Evolutionary conservation across 2,113 vertebrate species (phyloP), one percentile per base, ranked within the genome.

Genomic region (Petrocephalus microphthalmus): DNA sequence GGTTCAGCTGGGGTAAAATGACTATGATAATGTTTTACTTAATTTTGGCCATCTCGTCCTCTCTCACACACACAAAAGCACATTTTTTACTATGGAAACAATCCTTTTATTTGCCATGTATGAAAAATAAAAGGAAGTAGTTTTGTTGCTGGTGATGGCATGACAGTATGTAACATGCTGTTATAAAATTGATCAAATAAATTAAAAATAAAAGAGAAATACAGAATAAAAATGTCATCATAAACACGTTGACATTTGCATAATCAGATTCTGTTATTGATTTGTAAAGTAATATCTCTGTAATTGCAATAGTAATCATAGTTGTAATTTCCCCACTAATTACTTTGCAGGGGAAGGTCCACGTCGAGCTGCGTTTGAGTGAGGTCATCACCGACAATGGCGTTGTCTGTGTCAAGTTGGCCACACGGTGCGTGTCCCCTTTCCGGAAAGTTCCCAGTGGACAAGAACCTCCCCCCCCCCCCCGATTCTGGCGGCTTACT

Each of bases 361-460:
- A 99, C 91, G 95, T 99, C 45, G 97, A 99, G 92, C 95, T 99
- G 91, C 96, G 98, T 88, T 95, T 99, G 92, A 99, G 97, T 90
- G 98, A 99, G 94, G 97, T 99, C 93, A 99, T 99, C 94, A 99
- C 97, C 8, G 98, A 99, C 95, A 97, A 96, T 0, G 98, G 98
- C 10, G 95, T 93, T 37, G 93, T 98, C 94, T 99, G 96, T 94
- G 97, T 99, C 94, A 99, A 99, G 92, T 96, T 99, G 6, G 98
- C 97, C 89, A 95, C 97, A 90, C 94, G 98, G 98, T 99, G 95
- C 96, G 97, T 89, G 37, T 53, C n/a, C 97, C 88, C 60, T 33
- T 20, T 42, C 10, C 45, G 13, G 67, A 29, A 64, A 64, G 60
- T 25, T 4, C n/a, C n/a, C 60, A 64, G n/a, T 8, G 0, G n/a